Evolutionary conservation across 2,888 invertebrate genomes (phyloP), one percentile per base, ranked within the genome.

Genomic region (Andrena marginata): DNA sequence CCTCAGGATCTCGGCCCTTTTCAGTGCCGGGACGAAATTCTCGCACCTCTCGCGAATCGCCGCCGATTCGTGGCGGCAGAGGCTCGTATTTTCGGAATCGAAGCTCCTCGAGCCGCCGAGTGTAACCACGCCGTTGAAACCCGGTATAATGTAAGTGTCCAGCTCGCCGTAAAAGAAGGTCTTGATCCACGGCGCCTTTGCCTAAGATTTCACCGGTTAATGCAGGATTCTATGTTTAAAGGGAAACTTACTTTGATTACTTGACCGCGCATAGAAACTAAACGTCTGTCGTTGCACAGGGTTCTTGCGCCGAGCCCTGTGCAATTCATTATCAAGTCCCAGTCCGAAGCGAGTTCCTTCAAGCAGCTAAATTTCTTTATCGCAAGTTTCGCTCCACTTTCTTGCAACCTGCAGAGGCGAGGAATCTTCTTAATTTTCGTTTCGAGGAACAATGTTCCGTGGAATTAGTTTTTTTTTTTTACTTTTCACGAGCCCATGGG

Each of bases 131-230:
- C 96, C 96, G 85, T 96, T 95, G 82, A 96, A 95, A 0, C 96
- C 97, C 5, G 98, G 98, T 76, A 98, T 96, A 1, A 99, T 95
- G 92, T 99, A 99, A 0, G 98, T 97, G 88, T 98, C 97, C 79
- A 96, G 96, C 91, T 98, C 98, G 0, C 96, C 97, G 91, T 98
- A 99, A 92, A 97, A 97, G 72, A 98, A 98, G 8, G 96, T 97
- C 94, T 98, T 98, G 63, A 99, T 95, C 98, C 98, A 99, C 0
- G 98, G 98, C 0, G 98, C 98, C 75, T 96, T 95, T 0, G 97
- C 96, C 96, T 96, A 16, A 33, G 42, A 49, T 77, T 75, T 67
- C 10, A 26, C 3, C 5, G 0, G 31, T 23, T 31, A 59, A 72
- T 33, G 51, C 7, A 20, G 42, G 33, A 75, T 35, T 54, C 42